Percentiles rank a stretch among this genome's conserved stretches.
These are phyloP conservation scores for Sinocyclocheilus anophthalmus DNA, from an alignment of 2,113 vertebrate genomes.

Conservation along the genomic window DNA sequence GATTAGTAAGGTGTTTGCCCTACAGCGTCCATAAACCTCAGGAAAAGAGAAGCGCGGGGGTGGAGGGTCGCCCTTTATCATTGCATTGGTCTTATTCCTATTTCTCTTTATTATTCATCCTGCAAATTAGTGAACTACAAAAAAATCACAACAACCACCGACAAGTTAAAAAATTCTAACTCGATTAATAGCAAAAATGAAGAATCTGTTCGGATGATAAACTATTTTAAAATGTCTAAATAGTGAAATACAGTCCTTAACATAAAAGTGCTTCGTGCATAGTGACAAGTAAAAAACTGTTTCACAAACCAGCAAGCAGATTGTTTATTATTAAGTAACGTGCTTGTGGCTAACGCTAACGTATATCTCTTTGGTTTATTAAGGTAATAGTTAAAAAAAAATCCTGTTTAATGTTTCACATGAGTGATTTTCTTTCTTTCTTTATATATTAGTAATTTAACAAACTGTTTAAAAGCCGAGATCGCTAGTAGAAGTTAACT, in stretches of 20 bases:
- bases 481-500: no score
- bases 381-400: no score
- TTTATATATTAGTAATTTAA: no score
- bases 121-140: neutral
- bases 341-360: no score
- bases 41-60: neutral
- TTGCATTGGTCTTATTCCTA: neutral
- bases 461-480: no score
- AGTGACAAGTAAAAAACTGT: neutral
- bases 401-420: no score
- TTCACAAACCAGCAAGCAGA: neutral
- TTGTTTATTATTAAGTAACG: neutral
- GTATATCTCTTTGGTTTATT: no score
- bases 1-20: conserved; percentile 64
- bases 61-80: neutral
- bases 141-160: neutral
- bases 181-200: neutral
- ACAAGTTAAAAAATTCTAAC: neutral
- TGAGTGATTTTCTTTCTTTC: no score
- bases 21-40: conserved; percentile 47
- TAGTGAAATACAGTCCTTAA: neutral
- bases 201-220: neutral
- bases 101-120: neutral
- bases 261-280: neutral
- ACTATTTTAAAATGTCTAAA: neutral